Base-by-base conservation (phyloP, 2,888 invertebrate genomes). In the Drosophila acutilabella region DNA sequence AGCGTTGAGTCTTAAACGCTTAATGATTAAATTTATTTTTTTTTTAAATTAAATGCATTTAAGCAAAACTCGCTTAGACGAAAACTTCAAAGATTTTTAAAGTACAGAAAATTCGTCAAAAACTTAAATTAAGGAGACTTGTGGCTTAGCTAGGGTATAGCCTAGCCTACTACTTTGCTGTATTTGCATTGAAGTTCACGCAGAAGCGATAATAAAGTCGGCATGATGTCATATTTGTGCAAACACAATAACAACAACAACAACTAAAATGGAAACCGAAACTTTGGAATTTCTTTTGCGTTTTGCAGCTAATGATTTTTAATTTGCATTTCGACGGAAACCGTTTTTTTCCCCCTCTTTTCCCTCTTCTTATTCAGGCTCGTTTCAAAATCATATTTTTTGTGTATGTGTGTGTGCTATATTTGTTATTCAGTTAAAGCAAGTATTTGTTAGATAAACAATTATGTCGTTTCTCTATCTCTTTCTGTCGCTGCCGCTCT, bases 221-320 rank as follows among this genome's bases (percentile, higher is more conserved):
- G 65, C 77, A 81, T 81, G 81, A 81, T 81, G 85, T 81, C 81
- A 81, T 84, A 64, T 71, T 70, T 81, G 66, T 77, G 85, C 64
- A 74, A 75, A 66, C 53, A 14, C 38, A 64, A 7, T 26, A 26
- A 30, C 30, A 58, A 47, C 62, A 60, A 33, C 38, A 64, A 48
- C 58, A 62, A 52, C 41, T 60, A 58, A 54, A 64, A 44, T 62
- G 51, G 30, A 69, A 48, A 44, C 48, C 56, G 41, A 70, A 74
- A 58, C 52, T 60, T 73, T 64, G 74, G 64, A 73, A 69, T 73
- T 64, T 73, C 74, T 69, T 68, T 58, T 38, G 61, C 53, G 44
- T 58, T 59, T 60, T 74, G 60, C 70, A 71, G 65, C 70, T 71
- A 66, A 74, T 64, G 65, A 71, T 71, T 74, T 65, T 65, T 81